Evolutionary conservation across 2,888 invertebrate species (phyloP).

Genomic region (Agonopterix subpropinquella): DNA sequence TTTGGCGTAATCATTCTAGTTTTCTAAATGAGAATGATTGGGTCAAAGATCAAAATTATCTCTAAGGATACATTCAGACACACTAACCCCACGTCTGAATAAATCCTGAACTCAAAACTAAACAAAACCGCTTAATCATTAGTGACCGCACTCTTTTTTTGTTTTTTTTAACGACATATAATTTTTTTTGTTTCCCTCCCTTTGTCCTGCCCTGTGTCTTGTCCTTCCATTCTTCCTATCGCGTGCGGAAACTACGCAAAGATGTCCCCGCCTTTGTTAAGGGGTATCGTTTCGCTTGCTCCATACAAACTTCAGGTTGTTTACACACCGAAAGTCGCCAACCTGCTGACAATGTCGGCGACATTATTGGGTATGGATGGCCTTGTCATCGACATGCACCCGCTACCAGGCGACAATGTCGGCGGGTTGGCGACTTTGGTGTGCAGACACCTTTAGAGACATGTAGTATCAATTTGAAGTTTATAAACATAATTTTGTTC

Average conservation of each 20-base stretch:
- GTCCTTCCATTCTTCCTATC: conserved; percentile 21
- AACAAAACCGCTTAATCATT: conserved; percentile 13
- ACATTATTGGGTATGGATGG: too few species aligned
- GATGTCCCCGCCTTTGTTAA: conserved; percentile 28
- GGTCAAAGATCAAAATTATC: not conserved
- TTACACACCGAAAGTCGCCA: too few species aligned
- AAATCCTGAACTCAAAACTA: conserved; percentile 2
- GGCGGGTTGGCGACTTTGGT: too few species aligned
- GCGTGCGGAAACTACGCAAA: conserved; percentile 28
- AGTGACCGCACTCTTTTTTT: conserved; percentile 37
- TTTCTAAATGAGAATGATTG: not conserved
- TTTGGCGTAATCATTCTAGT: not conserved
- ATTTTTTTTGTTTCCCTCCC: conserved; percentile 25
- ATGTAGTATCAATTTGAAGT: too few species aligned
- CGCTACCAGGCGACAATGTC: too few species aligned
- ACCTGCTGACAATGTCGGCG: too few species aligned
- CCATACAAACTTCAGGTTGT: too few species aligned
- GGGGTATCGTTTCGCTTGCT: conserved; percentile 1
- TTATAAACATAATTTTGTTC: too few species aligned
- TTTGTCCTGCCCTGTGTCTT: conserved; percentile 20
- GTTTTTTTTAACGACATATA: conserved; percentile 1
- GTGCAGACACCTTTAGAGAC: too few species aligned
- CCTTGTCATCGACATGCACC: too few species aligned
- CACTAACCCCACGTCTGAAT: conserved; percentile 1
- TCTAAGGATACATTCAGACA: conserved; percentile 3